These are phyloP conservation scores for Tetramorium alpestre DNA, from an alignment of 1,140 invertebrate species.

Conservation along the genomic window DNA sequence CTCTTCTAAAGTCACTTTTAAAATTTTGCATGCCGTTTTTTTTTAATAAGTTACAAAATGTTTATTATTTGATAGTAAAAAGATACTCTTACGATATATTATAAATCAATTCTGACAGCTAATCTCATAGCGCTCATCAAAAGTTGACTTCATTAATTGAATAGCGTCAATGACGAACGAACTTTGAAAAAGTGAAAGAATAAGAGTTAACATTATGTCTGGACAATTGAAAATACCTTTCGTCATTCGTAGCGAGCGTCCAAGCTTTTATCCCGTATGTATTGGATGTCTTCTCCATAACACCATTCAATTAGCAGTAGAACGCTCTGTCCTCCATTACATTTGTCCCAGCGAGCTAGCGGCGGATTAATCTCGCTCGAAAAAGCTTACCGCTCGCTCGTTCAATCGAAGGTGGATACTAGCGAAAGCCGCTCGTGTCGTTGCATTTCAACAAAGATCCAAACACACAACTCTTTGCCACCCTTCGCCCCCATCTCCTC, in stretches of 20 bases:
- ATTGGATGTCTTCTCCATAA: slow-evolving; percentile 48
- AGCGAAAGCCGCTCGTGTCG: slow-evolving; percentile 27
- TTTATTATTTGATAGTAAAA: background rate
- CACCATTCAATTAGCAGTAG: slow-evolving; percentile 58
- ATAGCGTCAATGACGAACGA: background rate
- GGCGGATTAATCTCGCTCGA: slow-evolving; percentile 56
- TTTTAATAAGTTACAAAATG: slow-evolving; percentile 3
- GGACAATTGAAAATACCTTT: slow-evolving; percentile 23
- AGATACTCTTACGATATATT: background rate
- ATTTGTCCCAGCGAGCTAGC: slow-evolving; percentile 36
- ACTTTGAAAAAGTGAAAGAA: background rate
- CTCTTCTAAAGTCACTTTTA: background rate
- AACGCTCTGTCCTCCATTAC: slow-evolving; percentile 46
- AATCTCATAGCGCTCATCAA: background rate
- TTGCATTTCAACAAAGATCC: slow-evolving; percentile 52
- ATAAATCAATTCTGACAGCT: background rate
- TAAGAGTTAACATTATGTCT: slow-evolving; percentile 18
- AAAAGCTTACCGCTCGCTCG: slow-evolving; percentile 27
- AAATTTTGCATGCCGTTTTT: background rate
- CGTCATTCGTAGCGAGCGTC: slow-evolving; percentile 16
- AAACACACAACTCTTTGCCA: slow-evolving; percentile 36
- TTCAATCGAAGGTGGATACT: slow-evolving; percentile 42
- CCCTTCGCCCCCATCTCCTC: background rate
- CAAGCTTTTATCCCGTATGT: slow-evolving; percentile 27
- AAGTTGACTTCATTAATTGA: background rate